Evolutionary conservation across 2,888 invertebrate genomes (phyloP), one percentile per base, ranked within the genome.

Genomic region (Noctua janthe): DNA sequence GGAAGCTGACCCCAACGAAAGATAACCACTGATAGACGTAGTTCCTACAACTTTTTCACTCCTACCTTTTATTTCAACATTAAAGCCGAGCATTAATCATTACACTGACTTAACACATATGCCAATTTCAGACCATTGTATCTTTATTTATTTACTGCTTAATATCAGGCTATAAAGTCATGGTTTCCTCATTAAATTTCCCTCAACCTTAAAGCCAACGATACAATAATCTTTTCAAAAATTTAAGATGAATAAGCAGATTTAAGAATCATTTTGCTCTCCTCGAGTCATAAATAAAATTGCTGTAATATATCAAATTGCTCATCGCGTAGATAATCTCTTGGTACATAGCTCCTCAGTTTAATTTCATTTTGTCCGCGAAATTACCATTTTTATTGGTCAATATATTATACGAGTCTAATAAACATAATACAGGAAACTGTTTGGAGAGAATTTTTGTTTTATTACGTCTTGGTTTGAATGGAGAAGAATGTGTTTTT

Each of bases 361-460:
- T 87, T 89, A 89, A 89, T 89, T 90, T 90, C 78, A 83, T 89
- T 87, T 88, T 87, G 80, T 80, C 80, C 80, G 85, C 51, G 29
- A 87, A 87, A 89, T 89, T 89, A 90, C 89, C 89, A 89, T 89
- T 89, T 89, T 89, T 89, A 89, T 89, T 81, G 83, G 82, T 79
- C 82, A 87, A 90, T 90, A 90, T 87, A 90, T 89, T 85, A 82
- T 71, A 83, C 78, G 78, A 66, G 81, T 79, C 73, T 88, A 85
- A 88, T 84, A 88, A 89, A 85, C 76, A 88, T 87, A 78, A 87
- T 87, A 85, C 56, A 86, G 70, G 80, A 76, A 80, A 73, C 71
- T 71, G 67, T 82, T 85, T 76, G 51, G 35, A 70, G 70, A 43
- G 70, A 81, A 64, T 29, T 72, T 71, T 71, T 81, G 81, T 72